These are phyloP conservation scores for Netelia inedita DNA, from an alignment of 2,888 invertebrate genomes.

Conservation along the genomic window DNA sequence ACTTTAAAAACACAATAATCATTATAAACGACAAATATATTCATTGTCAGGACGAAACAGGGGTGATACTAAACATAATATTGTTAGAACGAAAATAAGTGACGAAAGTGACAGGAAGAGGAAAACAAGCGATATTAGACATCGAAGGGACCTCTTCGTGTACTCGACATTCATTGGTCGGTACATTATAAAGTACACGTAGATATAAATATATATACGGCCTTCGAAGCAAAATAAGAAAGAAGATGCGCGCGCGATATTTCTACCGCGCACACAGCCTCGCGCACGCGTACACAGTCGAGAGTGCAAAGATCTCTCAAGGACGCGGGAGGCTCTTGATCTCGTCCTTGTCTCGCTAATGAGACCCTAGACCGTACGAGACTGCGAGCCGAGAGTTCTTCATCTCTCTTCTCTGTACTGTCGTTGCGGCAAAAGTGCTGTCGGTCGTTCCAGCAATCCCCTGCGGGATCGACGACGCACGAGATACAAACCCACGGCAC, in stretches of 20 bases:
- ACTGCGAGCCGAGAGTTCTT: constrained; percentile 41
- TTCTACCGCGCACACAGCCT: constrained; percentile 73
- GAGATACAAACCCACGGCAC: constrained; percentile 42
- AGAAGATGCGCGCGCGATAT: constrained; percentile 71
- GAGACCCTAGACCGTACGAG: constrained; percentile 73
- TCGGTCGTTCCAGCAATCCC: constrained; percentile 41
- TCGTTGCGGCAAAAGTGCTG: constrained; percentile 48
- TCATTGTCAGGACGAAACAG: background rate
- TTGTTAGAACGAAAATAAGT: no score
- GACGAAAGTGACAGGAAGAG: background rate
- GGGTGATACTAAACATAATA: no score
- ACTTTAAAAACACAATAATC: background rate
- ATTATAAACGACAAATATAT: background rate
- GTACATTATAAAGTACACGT: background rate
- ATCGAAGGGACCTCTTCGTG: background rate
- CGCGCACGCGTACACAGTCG: constrained; percentile 48
- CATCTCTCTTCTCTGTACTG: constrained; percentile 7
- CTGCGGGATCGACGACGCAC: constrained; percentile 28
- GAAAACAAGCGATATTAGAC: background rate
- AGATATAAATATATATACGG: constrained; percentile 65
- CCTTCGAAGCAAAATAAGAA: constrained; percentile 78
- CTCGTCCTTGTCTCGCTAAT: constrained; percentile 82
- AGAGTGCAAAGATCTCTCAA: constrained; percentile 84
- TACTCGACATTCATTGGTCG: background rate
- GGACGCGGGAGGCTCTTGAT: constrained; percentile 76